A percentile compares a stretch with the other conserved stretches of the same genome.
Conservation (phyloP, 2,888 invertebrate species). For the Quadroppia sp. region DNA sequence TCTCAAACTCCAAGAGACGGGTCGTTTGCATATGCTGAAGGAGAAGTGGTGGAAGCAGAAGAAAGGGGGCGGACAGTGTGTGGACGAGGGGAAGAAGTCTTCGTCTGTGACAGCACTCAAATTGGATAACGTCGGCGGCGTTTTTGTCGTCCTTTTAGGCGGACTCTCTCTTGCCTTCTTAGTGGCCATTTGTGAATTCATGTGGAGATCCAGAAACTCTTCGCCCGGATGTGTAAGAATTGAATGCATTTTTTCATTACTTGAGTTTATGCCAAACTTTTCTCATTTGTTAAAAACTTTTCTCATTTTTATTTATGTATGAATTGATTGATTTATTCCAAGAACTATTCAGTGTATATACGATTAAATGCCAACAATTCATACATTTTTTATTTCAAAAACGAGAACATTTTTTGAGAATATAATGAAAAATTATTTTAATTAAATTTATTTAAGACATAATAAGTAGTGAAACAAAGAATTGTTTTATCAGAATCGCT, state of each 20-base stretch:
- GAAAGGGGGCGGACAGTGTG: slow-evolving; percentile 50
- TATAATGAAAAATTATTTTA: no score
- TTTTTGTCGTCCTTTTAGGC: slow-evolving; percentile 50
- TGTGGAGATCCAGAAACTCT: slow-evolving; percentile 47
- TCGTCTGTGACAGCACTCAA: slow-evolving; percentile 48
- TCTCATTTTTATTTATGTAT: no score
- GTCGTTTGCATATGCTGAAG: slow-evolving; percentile 55
- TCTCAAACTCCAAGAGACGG: slow-evolving; percentile 56
- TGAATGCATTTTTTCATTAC: not conserved
- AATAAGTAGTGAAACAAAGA: no score
- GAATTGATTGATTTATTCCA: no score
- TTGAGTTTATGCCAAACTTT: not conserved
- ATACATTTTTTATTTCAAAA: no score
- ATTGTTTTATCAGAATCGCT: no score
- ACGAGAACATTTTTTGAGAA: no score
- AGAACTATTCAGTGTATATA: no score
- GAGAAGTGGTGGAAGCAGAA: slow-evolving; percentile 57
- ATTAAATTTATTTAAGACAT: no score
- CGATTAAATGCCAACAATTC: no score
- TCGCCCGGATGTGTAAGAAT: not conserved
- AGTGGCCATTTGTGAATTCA: slow-evolving; percentile 48
- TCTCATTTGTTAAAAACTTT: no score
- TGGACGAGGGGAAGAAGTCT: slow-evolving; percentile 47
- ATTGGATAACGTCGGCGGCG: slow-evolving; percentile 51
- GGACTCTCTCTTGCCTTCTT: slow-evolving; percentile 47